These are phyloP conservation scores for Alosa sapidissima DNA, from an alignment of 2,797 vertebrate species.

Conservation along the genomic window DNA sequence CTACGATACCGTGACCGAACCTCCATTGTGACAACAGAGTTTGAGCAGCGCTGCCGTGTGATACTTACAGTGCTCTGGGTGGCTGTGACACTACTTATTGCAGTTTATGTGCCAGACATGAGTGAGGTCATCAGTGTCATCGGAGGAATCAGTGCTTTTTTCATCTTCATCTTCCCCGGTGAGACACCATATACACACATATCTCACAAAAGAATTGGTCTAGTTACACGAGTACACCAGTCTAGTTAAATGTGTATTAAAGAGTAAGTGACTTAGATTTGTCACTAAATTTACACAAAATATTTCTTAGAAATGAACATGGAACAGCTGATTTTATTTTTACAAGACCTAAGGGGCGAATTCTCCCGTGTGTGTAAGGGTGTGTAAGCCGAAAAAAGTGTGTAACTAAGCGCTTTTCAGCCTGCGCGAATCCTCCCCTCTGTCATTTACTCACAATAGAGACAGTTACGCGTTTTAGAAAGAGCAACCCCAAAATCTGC, in stretches of 20 bases:
- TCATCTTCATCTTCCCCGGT: constrained; percentile 98
- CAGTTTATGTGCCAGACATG: constrained; percentile 89
- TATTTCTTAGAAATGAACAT: too few species aligned
- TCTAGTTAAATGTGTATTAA: background rate
- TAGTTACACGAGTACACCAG: background rate
- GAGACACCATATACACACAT: constrained; percentile 42
- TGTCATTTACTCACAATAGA: too few species aligned
- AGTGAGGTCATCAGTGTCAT: constrained; percentile 87
- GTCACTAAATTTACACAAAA: too few species aligned
- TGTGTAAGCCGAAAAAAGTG: too few species aligned
- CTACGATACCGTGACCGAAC: constrained; percentile 56
- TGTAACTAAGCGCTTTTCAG: too few species aligned
- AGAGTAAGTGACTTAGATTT: too few species aligned
- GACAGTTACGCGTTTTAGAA: too few species aligned
- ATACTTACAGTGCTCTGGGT: constrained; percentile 84
- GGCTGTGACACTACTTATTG: constrained; percentile 76
- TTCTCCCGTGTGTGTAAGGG: too few species aligned
- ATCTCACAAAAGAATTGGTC: background rate
- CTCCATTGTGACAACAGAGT: constrained; percentile 45
- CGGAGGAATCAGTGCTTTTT: constrained; percentile 90
- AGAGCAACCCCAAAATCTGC: too few species aligned
- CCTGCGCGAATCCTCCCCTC: too few species aligned
- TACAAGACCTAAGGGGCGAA: too few species aligned
- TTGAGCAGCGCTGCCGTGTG: constrained; percentile 70
- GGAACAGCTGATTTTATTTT: too few species aligned